Evolutionary conservation across 1,140 invertebrate species (phyloP), one percentile per base, ranked within the genome.

Genomic region (Cydia splendana): DNA sequence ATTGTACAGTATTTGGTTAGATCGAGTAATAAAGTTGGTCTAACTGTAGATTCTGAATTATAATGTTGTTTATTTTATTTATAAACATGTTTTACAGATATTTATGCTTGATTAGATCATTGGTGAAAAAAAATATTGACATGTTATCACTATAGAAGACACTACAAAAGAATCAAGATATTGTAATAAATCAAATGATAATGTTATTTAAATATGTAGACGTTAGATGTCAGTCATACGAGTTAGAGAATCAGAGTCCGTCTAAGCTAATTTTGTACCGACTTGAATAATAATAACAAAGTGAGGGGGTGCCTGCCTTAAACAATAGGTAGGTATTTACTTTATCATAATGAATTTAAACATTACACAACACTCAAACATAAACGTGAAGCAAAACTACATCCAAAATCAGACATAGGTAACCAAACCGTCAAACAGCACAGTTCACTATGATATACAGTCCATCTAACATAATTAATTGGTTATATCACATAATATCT

Each of bases 401-500:
- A 51, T 51, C 3, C 48, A 51, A 51, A 51, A 4, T 15, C 48
- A 51, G 15, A 57, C 15, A 57, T 18, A 24, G 24, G 2, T 4
- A 57, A 57, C 53, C 53, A 13, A 57, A 57, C 2, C 53, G 9
- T 51, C 48, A 18, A 30, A 30, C 12, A 67, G 12, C 9, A 15
- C 30, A 65, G 30, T 15, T 30, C 9, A 15, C 65, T 18, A 69
- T 69, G 30, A 69, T 69, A 12, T 38, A 69, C 34, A 20, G 65
- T 7, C 30, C 4, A 34, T 69, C 30, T 69, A 34, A 69, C n/a
- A 34, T 69, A 69, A 69, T 69, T 69, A 69, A 69, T 69, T 69
- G 65, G 4, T 69, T 9, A 69, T 69, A 69, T 69, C 65, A 69
- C 65, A 69, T 69, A 69, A 69, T 69, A 69, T 69, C 30, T 69